phyloP scores from a whole-genome alignment of 1,140 invertebrate genomes.

The Anagrus nilaparvatae region DNA sequence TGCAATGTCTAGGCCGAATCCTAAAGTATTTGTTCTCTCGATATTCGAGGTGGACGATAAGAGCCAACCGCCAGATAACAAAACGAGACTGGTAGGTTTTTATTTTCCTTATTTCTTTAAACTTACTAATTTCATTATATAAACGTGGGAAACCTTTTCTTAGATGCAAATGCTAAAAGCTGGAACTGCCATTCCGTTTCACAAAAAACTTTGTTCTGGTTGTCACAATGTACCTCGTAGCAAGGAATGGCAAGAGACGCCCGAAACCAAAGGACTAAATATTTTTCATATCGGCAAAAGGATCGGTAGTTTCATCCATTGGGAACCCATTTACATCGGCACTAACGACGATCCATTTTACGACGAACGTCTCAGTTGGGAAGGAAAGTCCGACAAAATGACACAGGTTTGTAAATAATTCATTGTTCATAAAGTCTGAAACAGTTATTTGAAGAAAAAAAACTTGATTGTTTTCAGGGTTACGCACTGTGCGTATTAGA shows the following conservation, averaged over 20 bases:
- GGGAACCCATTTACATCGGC: conserved; percentile 86
- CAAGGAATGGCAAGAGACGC: conserved; percentile 68
- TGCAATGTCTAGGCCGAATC: conserved; percentile 53
- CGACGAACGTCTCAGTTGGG: conserved; percentile 79
- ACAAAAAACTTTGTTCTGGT: conserved; percentile 77
- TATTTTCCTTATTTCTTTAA: too few species aligned
- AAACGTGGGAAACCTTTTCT: conserved; percentile 4
- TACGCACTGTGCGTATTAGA: conserved; percentile 78
- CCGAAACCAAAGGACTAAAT: conserved; percentile 57
- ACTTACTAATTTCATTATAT: not conserved
- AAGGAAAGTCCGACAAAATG: conserved; percentile 88
- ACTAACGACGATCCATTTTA: conserved; percentile 80
- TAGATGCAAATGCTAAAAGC: conserved; percentile 62
- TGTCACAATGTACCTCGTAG: conserved; percentile 82
- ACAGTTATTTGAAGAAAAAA: conserved; percentile 7
- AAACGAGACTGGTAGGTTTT: conserved; percentile 51
- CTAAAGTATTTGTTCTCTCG: conserved; percentile 69
- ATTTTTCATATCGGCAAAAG: conserved; percentile 79
- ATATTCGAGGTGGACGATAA: conserved; percentile 76
- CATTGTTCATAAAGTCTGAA: not conserved
- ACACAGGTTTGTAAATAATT: conserved; percentile 61
- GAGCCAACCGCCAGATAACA: conserved; percentile 58
- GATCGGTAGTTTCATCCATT: conserved; percentile 66
- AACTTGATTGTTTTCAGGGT: conserved; percentile 50
- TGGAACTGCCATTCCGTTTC: conserved; percentile 77